Evolutionary conservation across 1,140 invertebrate genomes (phyloP).

Genomic region (Drosophila saltans): DNA sequence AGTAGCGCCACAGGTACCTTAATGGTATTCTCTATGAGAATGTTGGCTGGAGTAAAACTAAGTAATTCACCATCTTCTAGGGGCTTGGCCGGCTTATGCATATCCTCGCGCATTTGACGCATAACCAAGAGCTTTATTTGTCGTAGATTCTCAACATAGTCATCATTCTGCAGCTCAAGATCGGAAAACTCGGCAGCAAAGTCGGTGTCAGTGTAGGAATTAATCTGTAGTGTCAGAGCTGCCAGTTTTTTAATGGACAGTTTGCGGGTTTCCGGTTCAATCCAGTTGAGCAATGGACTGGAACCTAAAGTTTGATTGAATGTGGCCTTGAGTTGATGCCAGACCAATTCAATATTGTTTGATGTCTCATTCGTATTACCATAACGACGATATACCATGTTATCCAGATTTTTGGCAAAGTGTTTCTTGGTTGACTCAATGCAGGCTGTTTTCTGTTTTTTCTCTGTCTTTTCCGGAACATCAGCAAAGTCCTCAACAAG

Average conservation of each 20-base stretch:
- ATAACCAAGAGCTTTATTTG: constrained; percentile 4
- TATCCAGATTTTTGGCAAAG: constrained; percentile 70
- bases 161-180: constrained; percentile 34
- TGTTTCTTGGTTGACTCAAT: constrained; percentile 47
- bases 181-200: constrained; percentile 61
- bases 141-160: constrained; percentile 51
- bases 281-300: constrained; percentile 40
- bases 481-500: constrained; percentile 50
- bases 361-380: constrained; percentile 51
- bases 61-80: constrained; percentile 54
- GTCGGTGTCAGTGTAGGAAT: constrained; percentile 54
- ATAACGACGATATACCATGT: constrained; percentile 67
- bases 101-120: constrained; percentile 22
- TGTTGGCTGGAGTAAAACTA: constrained; percentile 70
- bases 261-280: constrained; percentile 42
- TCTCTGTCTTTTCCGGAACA: constrained; percentile 9
- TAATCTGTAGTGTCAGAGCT: constrained; percentile 63
- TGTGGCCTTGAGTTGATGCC: constrained; percentile 57
- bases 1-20: constrained; percentile 68
- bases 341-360: constrained; percentile 58
- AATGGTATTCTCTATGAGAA: constrained; percentile 66
- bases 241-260: constrained; percentile 59
- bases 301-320: constrained; percentile 51
- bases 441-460: constrained; percentile 31
- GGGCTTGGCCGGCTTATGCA: constrained; percentile 54